These are phyloP conservation scores for Catamblyrhynchus diadema DNA, from an alignment of 2,797 vertebrate species.

Conservation along the genomic window DNA sequence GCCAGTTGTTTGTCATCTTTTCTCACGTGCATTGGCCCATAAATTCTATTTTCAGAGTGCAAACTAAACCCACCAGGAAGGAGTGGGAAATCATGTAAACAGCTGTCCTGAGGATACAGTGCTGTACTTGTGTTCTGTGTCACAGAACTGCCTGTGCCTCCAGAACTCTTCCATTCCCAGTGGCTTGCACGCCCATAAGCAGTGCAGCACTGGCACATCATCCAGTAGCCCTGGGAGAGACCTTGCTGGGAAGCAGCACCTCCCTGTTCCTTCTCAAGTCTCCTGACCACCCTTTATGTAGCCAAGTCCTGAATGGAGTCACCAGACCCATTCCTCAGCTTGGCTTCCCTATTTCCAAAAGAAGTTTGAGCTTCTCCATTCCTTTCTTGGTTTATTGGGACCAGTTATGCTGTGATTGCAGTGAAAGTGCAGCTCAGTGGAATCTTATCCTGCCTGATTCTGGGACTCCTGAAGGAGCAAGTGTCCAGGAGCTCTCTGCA, in stretches of 20 bases:
- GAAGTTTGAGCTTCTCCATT: not conserved
- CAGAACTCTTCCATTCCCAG: not conserved
- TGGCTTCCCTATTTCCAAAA: not conserved
- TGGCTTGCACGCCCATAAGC: rapidly evolving
- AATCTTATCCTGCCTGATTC: rapidly evolving
- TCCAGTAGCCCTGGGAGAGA: not conserved
- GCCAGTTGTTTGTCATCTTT: not conserved
- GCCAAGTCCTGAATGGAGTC: not conserved
- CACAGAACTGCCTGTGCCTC: not conserved
- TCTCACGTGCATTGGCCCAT: not conserved
- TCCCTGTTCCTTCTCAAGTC: not conserved
- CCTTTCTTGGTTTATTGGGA: not conserved
- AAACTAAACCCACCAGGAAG: not conserved
- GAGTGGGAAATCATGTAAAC: conserved; percentile 10
- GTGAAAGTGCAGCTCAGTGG: rapidly evolving
- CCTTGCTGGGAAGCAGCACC: not conserved
- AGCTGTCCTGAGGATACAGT: not conserved
- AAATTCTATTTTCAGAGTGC: conserved; percentile 12
- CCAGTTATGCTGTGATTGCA: rapidly evolving
- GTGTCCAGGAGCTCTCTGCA: not conserved
- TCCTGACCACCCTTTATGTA: not conserved
- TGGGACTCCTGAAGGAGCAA: rapidly evolving
- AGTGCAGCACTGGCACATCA: rapidly evolving
- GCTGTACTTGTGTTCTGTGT: not conserved
- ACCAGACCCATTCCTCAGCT: not conserved